Evolutionary conservation across 2,888 invertebrate species (phyloP).

Genomic region (Philereme transversata): DNA sequence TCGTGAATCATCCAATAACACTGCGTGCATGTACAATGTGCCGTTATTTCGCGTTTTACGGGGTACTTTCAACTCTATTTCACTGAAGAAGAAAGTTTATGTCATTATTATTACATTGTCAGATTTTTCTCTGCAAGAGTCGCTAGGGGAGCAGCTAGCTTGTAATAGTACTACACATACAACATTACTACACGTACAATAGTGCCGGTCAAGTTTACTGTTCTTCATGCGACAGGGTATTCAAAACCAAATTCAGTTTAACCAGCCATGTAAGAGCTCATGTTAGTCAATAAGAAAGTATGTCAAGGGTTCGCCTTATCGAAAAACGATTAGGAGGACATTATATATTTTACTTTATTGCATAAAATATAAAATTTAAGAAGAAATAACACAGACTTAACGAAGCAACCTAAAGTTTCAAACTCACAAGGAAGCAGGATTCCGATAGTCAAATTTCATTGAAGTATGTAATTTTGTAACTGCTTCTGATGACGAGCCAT

Average conservation of each 20-base stretch:
- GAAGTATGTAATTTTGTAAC: slow-evolving; percentile 85
- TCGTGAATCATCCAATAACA: slow-evolving; percentile 82
- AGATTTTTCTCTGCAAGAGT: neutral
- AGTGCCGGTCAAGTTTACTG: no score
- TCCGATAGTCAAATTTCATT: slow-evolving; percentile 87
- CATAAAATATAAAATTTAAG: neutral
- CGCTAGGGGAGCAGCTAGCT: no score
- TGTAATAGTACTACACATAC: no score
- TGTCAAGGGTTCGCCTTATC: no score
- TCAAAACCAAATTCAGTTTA: no score
- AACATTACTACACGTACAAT: no score
- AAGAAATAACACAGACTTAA: neutral
- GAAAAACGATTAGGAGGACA: no score
- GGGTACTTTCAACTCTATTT: slow-evolving; percentile 88
- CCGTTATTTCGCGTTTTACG: slow-evolving; percentile 92
- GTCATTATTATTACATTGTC: neutral
- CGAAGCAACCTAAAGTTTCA: neutral
- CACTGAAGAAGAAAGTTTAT: slow-evolving; percentile 71
- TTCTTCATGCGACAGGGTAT: no score
- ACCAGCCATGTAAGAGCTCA: no score
- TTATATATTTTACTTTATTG: neutral
- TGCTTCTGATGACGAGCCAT: slow-evolving; percentile 66
- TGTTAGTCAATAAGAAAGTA: no score
- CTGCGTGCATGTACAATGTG: slow-evolving; percentile 90
- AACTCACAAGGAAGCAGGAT: slow-evolving; percentile 69